A percentile compares a stretch with the other conserved stretches of the same genome.
Evolutionary conservation across 2,888 invertebrate species (phyloP).

Genomic region (Chaetogeoica ovagalla): DNA sequence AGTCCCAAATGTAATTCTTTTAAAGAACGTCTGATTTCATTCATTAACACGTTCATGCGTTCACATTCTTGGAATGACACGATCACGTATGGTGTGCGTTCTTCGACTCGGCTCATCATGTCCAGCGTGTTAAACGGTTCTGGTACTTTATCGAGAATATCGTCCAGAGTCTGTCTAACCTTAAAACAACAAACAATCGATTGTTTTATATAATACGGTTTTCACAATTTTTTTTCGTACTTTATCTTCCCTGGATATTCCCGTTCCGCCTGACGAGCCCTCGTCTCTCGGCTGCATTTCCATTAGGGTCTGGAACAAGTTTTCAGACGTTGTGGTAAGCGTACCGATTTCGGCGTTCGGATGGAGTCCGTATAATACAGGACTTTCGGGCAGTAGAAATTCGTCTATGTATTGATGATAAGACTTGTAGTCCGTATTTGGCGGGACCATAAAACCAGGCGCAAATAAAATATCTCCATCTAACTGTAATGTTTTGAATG

Average conservation of each 20-base stretch:
- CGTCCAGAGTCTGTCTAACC: constrained; percentile 78
- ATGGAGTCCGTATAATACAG: constrained; percentile 87
- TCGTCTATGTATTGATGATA: constrained; percentile 90
- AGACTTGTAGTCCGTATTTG: constrained; percentile 82
- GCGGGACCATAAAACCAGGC: constrained; percentile 82
- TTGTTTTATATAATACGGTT: too few relatives aligned
- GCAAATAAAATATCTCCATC: constrained; percentile 84
- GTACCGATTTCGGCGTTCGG: constrained; percentile 95
- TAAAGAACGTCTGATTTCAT: constrained; percentile 78
- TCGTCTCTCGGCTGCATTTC: constrained; percentile 88
- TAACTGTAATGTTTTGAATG: constrained; percentile 62
- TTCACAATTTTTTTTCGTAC: constrained; percentile 59
- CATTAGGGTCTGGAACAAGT: constrained; percentile 79
- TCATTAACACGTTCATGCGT: constrained; percentile 86
- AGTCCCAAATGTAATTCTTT: constrained; percentile 85
- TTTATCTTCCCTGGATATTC: constrained; percentile 79
- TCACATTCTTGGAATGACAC: constrained; percentile 94
- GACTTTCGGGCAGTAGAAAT: constrained; percentile 82
- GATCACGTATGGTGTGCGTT: constrained; percentile 86
- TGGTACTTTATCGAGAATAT: constrained; percentile 84
- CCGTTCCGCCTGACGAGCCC: constrained; percentile 71
- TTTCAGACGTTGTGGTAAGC: constrained; percentile 81
- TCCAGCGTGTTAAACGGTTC: constrained; percentile 85
- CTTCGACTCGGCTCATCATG: constrained; percentile 83
- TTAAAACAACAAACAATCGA: constrained; percentile 58